Evolutionary conservation across 1,140 invertebrate species (phyloP), one percentile per base, ranked within the genome.

Genomic region (Gerris buenoi): DNA sequence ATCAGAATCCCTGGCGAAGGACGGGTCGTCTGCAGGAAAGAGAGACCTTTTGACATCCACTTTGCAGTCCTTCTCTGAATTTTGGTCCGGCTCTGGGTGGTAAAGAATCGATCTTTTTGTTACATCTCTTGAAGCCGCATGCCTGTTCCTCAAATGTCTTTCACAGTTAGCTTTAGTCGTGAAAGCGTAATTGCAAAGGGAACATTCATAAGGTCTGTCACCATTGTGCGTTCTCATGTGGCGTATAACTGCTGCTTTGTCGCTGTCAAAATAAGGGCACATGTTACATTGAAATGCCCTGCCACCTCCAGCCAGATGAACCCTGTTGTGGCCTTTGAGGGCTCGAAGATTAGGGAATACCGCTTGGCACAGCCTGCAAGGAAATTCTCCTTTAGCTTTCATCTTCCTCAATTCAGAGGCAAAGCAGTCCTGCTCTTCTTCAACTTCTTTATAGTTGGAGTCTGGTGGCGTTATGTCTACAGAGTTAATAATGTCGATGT

Each of bases 161-260:
- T 93, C 90, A 73, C 90, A 93, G 72, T 93, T 93, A 0, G 90
- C 85, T 77, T 97, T 97, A 0, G 95, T 98, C 1, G 95, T 97
- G 76, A 97, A 98, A 1, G 93, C 92, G 72, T 92, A 96, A 72
- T 93, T 91, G 77, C 95, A 98, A 1, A 96, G 83, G 0, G 86
- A 85, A 74, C 95, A 97, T 74, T 96, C 91, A 74, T 93, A 98
- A 0, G 95, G 95, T 2, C 93, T 82, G 72, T 97, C 93, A 0
- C 94, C 94, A 74, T 95, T 97, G 78, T 97, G 95, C 1, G 88
- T 90, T 70, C 93, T 82, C 84, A 97, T 87, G 76, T 97, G 89
- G 27, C 91, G 86, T 1, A 91, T 85, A 1, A 97, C 75, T 0
- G 92, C 92, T 13, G 89, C 89, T 75, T 97, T 95, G 72, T 97